Base-by-base conservation (phyloP, 1,140 invertebrate species). In the Phocides pigmalion region DNA sequence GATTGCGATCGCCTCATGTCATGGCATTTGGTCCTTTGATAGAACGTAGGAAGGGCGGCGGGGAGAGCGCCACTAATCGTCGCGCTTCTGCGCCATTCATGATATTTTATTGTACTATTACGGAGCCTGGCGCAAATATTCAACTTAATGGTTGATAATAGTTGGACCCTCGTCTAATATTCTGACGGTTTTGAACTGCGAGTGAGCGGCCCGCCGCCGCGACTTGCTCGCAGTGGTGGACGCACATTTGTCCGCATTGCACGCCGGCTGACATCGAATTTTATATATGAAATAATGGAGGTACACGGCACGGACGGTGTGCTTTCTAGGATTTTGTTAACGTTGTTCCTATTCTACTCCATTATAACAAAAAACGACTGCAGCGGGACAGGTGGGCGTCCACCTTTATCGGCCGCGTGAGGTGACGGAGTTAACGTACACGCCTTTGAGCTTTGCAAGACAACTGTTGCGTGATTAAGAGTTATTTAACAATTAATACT, bases 31-130 rank as follows among this genome's bases (percentile, higher is more conserved):
- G 12, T 3, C 35, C 35, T 39, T 14, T 14, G 11, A 9, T 12
- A 12, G 12, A 39, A 39, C 14, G 35, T 39, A 39, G 35, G 8
- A 39, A 39, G 35, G 32, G 32, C 32, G 35, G 35, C 12, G 6
- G 12, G 28, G 28, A 14, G 35, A n/a, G 35, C 35, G 32, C 12
- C 35, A 39, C 35, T 39, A 39, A 39, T 39, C 35, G 35, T 12
- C 35, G 22, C 22, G 35, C 35, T 39, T 39, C 35, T 39, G 35
- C 9, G 12, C 35, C 12, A 39, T 39, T 39, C 12, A 39, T 12
- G 35, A 39, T 39, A 39, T 39, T 39, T 39, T 39, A 39, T 39
- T 39, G 14, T 14, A 39, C 12, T n/a, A 39, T n/a, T 39, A 39
- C 35, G 35, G 12, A 12, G 1, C 35, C 35, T 12, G 35, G 35